phyloP scores from a whole-genome alignment of 2,113 vertebrate genomes.

The Myotis lucifugus region DNA sequence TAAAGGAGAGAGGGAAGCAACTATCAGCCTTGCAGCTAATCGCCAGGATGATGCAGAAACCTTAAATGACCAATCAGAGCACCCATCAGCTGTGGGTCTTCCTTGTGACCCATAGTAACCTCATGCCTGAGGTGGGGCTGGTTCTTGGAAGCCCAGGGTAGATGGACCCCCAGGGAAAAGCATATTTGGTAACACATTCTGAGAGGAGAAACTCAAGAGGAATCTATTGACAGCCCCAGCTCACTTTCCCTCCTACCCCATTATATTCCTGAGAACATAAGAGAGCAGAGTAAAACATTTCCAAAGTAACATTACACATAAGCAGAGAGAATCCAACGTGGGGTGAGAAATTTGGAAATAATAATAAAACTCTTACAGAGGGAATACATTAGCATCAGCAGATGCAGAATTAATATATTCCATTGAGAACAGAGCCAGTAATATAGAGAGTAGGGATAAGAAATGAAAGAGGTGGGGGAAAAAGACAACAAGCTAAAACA shows the following conservation, averaged over 20 bases:
- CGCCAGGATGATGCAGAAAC: not conserved
- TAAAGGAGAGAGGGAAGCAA: not conserved
- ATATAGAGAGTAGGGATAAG: not conserved
- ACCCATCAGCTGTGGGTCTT: not conserved
- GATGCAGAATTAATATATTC: not conserved
- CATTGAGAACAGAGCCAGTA: not conserved
- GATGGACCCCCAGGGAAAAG: not conserved
- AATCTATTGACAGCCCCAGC: not conserved
- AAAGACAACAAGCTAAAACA: not conserved
- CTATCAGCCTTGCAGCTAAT: not conserved
- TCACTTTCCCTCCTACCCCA: not conserved
- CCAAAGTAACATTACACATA: not conserved
- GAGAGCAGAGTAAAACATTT: not conserved
- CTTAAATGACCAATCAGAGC: not conserved
- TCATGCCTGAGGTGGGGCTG: not conserved
- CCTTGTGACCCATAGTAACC: not conserved
- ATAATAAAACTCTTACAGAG: not conserved
- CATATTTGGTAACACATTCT: not conserved
- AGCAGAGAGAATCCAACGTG: not conserved
- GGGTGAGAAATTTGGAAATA: not conserved
- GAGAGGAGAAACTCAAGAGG: not conserved
- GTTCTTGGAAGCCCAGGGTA: not conserved
- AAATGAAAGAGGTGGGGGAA: not conserved
- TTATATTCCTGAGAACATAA: not conserved
- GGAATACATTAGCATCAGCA: not conserved